These are phyloP conservation scores for Zophobas morio DNA, from an alignment of 1,140 invertebrate genomes.

Conservation along the genomic window DNA sequence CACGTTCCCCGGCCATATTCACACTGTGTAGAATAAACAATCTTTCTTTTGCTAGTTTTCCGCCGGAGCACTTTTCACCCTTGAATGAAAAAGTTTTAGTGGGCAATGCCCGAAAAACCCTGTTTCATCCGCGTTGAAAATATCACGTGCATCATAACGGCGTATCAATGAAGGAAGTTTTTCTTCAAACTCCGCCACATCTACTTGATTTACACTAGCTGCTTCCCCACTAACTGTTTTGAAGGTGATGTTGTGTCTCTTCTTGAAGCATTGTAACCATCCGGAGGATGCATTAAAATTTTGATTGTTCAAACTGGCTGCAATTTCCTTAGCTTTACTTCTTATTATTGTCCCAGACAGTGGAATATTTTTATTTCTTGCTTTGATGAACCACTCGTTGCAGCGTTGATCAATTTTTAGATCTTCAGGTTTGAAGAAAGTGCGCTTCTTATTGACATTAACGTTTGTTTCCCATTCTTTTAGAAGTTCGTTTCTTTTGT, in stretches of 20 bases:
- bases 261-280: conserved; percentile 65
- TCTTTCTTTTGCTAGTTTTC: conserved; percentile 67
- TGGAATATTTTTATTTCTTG: conserved; percentile 11
- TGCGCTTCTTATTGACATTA: conserved; percentile 13
- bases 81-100: conserved; percentile 51
- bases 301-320: not conserved
- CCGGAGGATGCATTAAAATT: conserved; percentile 52
- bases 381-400: conserved; percentile 18
- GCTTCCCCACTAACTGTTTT: conserved; percentile 61
- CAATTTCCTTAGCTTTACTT: conserved; percentile 34
- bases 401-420: conserved; percentile 3
- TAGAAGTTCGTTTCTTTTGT: not conserved
- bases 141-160: conserved; percentile 38
- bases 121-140: conserved; percentile 47
- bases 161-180: conserved; percentile 24
- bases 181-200: conserved; percentile 23
- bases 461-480: conserved; percentile 7
- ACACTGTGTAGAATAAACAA: conserved; percentile 66
- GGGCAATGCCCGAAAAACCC: conserved; percentile 46
- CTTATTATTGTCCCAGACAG: conserved; percentile 4
- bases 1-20: conserved; percentile 58
- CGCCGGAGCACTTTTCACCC: conserved; percentile 57
- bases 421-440: conserved; percentile 1
- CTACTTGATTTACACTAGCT: conserved; percentile 56
- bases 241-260: conserved; percentile 57